Evolutionary conservation across 1,140 invertebrate species (phyloP).

Genomic region (Drosophila kurseongensis): DNA sequence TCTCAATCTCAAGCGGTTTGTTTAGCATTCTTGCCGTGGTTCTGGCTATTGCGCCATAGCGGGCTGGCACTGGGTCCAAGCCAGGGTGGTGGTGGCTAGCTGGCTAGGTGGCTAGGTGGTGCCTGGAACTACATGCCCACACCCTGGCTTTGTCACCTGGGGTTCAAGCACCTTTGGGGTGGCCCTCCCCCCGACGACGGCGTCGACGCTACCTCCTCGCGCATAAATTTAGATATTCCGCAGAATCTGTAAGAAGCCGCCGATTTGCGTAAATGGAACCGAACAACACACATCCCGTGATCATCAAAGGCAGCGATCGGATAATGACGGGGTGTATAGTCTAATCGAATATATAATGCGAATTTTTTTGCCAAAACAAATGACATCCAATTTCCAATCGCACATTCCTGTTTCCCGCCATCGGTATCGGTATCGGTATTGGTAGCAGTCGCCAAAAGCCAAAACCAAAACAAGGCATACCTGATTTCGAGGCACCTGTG

Average conservation of each 20-base stretch:
- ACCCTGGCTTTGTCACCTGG: background rate
- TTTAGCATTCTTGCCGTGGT: slow-evolving; percentile 69
- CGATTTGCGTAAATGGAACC: slow-evolving; percentile 69
- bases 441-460: slow-evolving; percentile 1
- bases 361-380: slow-evolving; percentile 63
- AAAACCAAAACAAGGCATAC: slow-evolving; percentile 49
- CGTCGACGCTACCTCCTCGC: background rate
- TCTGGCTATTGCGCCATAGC: slow-evolving; percentile 65
- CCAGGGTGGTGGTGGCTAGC: background rate
- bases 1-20: slow-evolving; percentile 55
- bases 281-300: slow-evolving; percentile 19
- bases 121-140: slow-evolving; percentile 16
- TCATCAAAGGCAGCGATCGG: slow-evolving; percentile 46
- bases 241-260: slow-evolving; percentile 21
- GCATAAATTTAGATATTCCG: slow-evolving; percentile 58
- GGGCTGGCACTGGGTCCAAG: slow-evolving; percentile 7
- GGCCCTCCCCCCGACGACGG: background rate
- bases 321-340: slow-evolving; percentile 35
- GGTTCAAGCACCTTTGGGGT: slow-evolving; percentile 36
- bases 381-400: slow-evolving; percentile 47
- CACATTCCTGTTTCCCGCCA: slow-evolving; percentile 59
- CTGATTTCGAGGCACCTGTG: slow-evolving; percentile 53
- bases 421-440: background rate
- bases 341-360: slow-evolving; percentile 63
- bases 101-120: slow-evolving; percentile 10